These are phyloP conservation scores for Drosophila fuyamai DNA, from an alignment of 1,140 invertebrate genomes.

Conservation along the genomic window DNA sequence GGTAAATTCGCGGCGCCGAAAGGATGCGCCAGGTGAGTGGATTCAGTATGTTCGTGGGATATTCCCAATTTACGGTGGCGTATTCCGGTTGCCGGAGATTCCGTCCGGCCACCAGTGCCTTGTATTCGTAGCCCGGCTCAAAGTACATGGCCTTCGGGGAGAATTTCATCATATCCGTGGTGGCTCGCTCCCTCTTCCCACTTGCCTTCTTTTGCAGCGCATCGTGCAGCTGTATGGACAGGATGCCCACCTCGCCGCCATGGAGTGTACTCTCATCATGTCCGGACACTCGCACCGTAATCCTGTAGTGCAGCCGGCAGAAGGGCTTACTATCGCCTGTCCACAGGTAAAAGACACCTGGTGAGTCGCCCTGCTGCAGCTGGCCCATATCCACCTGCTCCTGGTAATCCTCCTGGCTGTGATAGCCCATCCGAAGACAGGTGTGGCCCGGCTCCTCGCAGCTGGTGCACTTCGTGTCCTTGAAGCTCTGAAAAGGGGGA, in stretches of 20 bases:
- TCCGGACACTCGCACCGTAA: constrained; percentile 90
- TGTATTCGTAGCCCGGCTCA: constrained; percentile 90
- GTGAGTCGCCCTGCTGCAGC: constrained; percentile 86
- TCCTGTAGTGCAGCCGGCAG: constrained; percentile 91
- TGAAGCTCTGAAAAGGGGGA: constrained; percentile 87
- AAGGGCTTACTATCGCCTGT: constrained; percentile 89
- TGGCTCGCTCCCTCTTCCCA: constrained; percentile 30
- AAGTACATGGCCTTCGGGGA: constrained; percentile 85
- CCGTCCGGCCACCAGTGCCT: constrained; percentile 88
- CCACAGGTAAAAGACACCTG: constrained; percentile 87
- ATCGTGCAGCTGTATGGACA: constrained; percentile 88
- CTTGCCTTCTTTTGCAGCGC: constrained; percentile 23
- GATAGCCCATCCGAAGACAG: constrained; percentile 89
- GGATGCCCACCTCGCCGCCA: constrained; percentile 91
- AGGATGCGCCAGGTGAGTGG: constrained; percentile 93
- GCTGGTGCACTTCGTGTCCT: constrained; percentile 90
- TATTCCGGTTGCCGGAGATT: constrained; percentile 88
- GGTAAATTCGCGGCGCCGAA: constrained; percentile 89
- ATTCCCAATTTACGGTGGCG: constrained; percentile 91
- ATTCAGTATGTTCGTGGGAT: constrained; percentile 91
- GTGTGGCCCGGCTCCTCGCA: constrained; percentile 87
- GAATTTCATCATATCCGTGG: constrained; percentile 87
- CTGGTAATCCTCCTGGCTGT: constrained; percentile 86
- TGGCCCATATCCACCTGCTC: constrained; percentile 79
- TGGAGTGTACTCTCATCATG: constrained; percentile 89